A percentile compares a stretch with the other conserved stretches of the same genome.
Conservation (phyloP, 2,113 vertebrate species). For the Istiophorus platypterus region DNA sequence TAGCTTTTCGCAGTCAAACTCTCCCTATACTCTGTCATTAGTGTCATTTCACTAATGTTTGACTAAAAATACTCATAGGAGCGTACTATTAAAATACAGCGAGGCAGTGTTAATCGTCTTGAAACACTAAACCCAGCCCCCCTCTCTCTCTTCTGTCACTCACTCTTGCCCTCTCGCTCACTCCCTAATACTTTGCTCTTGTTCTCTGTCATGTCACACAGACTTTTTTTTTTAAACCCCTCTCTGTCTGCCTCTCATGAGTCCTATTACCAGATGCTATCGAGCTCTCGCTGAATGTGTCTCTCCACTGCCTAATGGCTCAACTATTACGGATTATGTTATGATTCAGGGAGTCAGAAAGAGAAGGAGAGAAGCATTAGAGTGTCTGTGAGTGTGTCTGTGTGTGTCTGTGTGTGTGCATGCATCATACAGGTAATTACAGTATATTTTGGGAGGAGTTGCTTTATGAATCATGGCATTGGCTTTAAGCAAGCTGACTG, state of each 20-base stretch:
- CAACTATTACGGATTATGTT: slow-evolving; percentile 62
- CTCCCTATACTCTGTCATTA: slow-evolving; percentile 59
- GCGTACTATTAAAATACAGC: slow-evolving; percentile 63
- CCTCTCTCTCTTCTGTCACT: slow-evolving; percentile 51
- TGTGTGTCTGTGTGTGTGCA: slow-evolving; percentile 21
- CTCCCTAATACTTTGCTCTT: slow-evolving; percentile 57
- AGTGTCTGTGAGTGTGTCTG: slow-evolving; percentile 1
- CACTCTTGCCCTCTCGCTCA: slow-evolving; percentile 50
- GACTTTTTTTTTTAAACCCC: slow-evolving; percentile 44
- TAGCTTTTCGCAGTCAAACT: slow-evolving; percentile 58
- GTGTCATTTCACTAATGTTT: slow-evolving; percentile 76
- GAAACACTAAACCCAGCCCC: slow-evolving; percentile 59
- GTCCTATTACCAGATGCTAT: slow-evolving; percentile 75
- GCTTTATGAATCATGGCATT: slow-evolving; percentile 55
- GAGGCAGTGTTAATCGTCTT: slow-evolving; percentile 62
- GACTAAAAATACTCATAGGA: slow-evolving; percentile 71
- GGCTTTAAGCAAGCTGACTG: slow-evolving; percentile 48
- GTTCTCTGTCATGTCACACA: slow-evolving; percentile 62
- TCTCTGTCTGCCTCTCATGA: slow-evolving; percentile 46
- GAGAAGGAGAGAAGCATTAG: slow-evolving; percentile 7
- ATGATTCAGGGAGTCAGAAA: slow-evolving; percentile 50
- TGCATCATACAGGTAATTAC: slow-evolving; percentile 44
- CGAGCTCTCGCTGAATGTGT: slow-evolving; percentile 52
- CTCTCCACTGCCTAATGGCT: slow-evolving; percentile 52
- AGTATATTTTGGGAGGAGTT: slow-evolving; percentile 44